Conservation (phyloP, 2,797 vertebrate genomes). For the Apogon hyalosoma region DNA sequence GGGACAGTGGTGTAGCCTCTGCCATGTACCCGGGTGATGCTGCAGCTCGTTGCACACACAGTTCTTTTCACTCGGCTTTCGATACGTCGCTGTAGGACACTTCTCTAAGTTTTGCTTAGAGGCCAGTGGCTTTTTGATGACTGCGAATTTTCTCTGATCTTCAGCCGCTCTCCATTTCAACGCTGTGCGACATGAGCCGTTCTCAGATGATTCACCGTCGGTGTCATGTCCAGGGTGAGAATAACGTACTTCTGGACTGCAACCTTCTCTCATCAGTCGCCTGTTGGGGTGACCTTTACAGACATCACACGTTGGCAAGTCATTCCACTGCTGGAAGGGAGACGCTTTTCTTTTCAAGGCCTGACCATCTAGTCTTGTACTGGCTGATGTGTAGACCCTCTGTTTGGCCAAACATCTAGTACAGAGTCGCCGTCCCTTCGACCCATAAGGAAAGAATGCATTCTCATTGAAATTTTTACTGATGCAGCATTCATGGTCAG, state of each 20-base stretch:
- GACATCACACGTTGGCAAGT: conserved; percentile 60
- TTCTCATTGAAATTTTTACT: conserved; percentile 47
- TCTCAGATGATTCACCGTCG: conserved; percentile 72
- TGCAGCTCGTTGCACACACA: conserved; percentile 54
- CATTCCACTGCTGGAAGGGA: conserved; percentile 62
- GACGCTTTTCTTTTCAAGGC: conserved; percentile 53
- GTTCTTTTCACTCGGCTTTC: conserved; percentile 70
- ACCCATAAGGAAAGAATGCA: background rate
- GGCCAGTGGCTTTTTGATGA: conserved; percentile 42
- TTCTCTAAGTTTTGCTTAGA: conserved; percentile 64
- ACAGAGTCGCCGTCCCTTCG: conserved; percentile 68
- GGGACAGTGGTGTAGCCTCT: conserved; percentile 46
- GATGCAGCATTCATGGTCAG: conserved; percentile 69
- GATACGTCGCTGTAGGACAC: conserved; percentile 27
- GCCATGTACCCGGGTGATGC: conserved; percentile 31
- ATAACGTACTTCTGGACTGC: conserved; percentile 12
- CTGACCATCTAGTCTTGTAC: conserved; percentile 21
- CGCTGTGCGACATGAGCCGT: conserved; percentile 29
- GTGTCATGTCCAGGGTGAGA: conserved; percentile 42
- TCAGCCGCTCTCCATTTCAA: conserved; percentile 35
- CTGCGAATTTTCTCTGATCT: conserved; percentile 7
- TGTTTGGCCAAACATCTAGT: conserved; percentile 72
- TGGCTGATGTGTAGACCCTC: conserved; percentile 10
- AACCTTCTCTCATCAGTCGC: conserved; percentile 28
- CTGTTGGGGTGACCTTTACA: conserved; percentile 66